Conservation (phyloP, 1,140 invertebrate genomes). For the Capitella teleta region DNA sequence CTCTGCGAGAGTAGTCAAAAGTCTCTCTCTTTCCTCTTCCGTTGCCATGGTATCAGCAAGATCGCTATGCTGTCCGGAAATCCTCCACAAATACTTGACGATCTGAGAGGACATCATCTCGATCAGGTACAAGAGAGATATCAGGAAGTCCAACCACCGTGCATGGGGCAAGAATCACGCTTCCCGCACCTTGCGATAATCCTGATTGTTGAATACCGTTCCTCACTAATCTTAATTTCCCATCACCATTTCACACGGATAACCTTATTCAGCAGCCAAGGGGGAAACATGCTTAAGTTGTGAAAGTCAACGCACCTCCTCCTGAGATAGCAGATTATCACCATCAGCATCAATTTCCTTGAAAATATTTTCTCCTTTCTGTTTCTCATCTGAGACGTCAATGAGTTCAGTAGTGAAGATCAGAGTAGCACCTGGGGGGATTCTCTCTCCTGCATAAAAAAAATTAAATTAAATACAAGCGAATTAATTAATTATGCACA, state of each 20-base stretch:
- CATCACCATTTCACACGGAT: not conserved
- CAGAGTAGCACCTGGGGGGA: conserved; percentile 1
- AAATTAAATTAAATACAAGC: not conserved
- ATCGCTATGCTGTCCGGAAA: not conserved
- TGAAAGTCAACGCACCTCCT: conserved; percentile 61
- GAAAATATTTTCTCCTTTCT: conserved; percentile 82
- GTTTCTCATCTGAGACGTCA: conserved; percentile 54
- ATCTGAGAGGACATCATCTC: not conserved
- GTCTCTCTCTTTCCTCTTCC: not conserved
- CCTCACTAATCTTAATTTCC: not conserved
- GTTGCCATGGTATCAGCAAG: not conserved
- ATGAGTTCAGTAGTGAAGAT: conserved; percentile 5
- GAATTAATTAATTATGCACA: not conserved
- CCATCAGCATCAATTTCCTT: conserved; percentile 85
- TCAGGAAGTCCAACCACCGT: not conserved
- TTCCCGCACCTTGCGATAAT: not conserved
- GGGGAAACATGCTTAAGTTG: not conserved
- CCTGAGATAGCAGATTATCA: conserved; percentile 79
- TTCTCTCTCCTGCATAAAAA: conserved; percentile 2
- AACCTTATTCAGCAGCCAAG: conserved; percentile 7
- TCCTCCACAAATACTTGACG: not conserved
- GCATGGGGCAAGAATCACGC: not conserved
- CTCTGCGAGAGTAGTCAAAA: not conserved
- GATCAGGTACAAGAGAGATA: not conserved
- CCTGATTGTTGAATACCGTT: not conserved